phyloP scores from a whole-genome alignment of 2,113 vertebrate genomes.

The Oophaga pumilio region DNA sequence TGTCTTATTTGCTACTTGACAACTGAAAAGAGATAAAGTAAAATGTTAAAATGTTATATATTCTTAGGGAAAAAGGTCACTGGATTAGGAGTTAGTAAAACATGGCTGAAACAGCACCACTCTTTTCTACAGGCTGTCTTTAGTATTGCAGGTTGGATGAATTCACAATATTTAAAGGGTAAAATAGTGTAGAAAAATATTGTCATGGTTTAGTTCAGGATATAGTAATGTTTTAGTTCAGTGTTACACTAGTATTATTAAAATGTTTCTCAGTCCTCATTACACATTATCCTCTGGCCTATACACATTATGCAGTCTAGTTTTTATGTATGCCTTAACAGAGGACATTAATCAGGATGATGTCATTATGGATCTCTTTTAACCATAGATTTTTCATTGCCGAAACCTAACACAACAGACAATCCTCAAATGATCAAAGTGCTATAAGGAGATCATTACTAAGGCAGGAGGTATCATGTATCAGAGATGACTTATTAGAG shows the following conservation, averaged over 20 bases:
- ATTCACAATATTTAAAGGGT: too few relatives aligned
- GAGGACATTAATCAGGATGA: slow-evolving; percentile 13
- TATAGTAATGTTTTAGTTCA: neutral
- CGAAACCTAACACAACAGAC: neutral
- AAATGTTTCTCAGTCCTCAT: neutral
- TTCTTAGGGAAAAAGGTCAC: neutral
- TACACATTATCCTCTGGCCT: neutral
- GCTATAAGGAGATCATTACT: neutral
- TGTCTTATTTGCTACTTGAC: slow-evolving; percentile 84
- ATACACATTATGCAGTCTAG: neutral
- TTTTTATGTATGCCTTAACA: neutral
- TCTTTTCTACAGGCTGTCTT: neutral
- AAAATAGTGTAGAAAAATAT: neutral
- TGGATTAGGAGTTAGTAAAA: neutral
- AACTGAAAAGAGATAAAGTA: slow-evolving; percentile 72
- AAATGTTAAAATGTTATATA: neutral
- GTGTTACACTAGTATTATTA: neutral
- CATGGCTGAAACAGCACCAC: neutral
- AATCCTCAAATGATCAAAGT: neutral
- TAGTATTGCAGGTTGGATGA: neutral
- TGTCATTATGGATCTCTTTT: neutral
- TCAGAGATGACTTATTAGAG: neutral
- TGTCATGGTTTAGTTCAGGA: neutral
- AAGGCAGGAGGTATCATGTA: neutral
- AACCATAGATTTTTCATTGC: neutral